Evolutionary conservation across 2,888 invertebrate genomes (phyloP), one percentile per base, ranked within the genome.

Genomic region (Ernsta delagoae): DNA sequence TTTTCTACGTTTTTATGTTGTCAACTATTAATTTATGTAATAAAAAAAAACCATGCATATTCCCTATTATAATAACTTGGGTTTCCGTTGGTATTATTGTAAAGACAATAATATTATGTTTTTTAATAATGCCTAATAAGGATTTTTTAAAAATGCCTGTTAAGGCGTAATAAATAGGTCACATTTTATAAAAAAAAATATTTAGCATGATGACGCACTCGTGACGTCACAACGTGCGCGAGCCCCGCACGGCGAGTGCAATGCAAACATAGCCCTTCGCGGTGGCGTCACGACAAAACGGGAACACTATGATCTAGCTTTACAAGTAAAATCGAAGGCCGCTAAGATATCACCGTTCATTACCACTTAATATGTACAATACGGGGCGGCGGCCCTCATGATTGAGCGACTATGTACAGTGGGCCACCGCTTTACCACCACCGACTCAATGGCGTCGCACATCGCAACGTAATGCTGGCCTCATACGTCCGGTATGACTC

Each of bases 301-400:
- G 36, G 82, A 79, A 85, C 83, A 85, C 87, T 92, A 92, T 16
- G 83, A 88, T 83, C 92, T 92, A 92, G 88, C 90, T 91, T 91
- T 92, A 92, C 90, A 92, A 90, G 89, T 91, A 87, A 87, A 90
- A 91, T 92, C 89, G 88, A 93, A 93, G 93, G 93, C 93, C 93
- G 93, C 93, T 92, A 92, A 87, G 85, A 89, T 92, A 93, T 93
- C 93, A 93, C 93, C 88, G 87, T 90, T 92, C 88, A 90, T 90
- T 92, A 90, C 83, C 81, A 83, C 80, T 80, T 88, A 87, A 84
- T 92, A 90, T 92, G 83, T 91, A 90, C 89, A 90, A 72, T 74
- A 90, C 89, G 90, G 73, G 74, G 74, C 74, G 76, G 75, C 65
- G 65, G 45, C 78, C 77, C 72, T 72, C 64, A 71, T 70, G 73